phyloP scores from a whole-genome alignment of 2,797 vertebrate species.

The Simalia tracyae region DNA sequence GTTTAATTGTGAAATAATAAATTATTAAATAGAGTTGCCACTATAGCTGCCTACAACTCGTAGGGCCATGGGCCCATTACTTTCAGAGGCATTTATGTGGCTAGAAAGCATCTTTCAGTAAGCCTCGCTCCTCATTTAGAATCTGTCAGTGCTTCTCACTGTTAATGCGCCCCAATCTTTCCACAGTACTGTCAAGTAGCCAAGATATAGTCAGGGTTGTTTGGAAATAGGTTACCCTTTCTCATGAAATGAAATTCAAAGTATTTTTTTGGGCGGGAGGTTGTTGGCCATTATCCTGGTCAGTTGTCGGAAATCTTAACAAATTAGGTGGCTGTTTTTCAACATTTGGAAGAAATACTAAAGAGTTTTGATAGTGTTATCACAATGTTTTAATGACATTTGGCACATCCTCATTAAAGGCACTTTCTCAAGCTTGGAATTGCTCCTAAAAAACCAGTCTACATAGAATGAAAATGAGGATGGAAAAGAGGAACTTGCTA shows the following conservation, averaged over 20 bases:
- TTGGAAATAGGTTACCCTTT: neutral
- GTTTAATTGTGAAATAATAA: neutral
- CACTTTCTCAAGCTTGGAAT: neutral
- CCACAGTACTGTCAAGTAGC: neutral
- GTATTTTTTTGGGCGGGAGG: neutral
- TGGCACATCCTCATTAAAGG: neutral
- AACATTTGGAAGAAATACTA: neutral
- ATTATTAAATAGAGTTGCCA: neutral
- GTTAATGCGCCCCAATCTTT: neutral
- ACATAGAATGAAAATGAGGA: neutral
- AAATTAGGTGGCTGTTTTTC: neutral
- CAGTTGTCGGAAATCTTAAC: neutral
- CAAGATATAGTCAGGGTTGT: neutral
- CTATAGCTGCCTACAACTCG: neutral
- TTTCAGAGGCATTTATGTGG: neutral
- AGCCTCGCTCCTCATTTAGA: neutral
- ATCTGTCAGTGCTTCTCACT: neutral
- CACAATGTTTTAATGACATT: neutral
- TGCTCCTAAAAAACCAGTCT: neutral
- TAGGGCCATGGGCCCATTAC: neutral
- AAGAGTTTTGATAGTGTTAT: neutral
- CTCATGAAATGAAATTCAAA: neutral
- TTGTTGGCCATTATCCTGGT: neutral
- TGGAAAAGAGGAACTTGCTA: neutral
- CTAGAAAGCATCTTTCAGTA: neutral